Evolutionary conservation across 2,113 vertebrate species (phyloP), one percentile per base, ranked within the genome.

Genomic region (Numida meleagris): DNA sequence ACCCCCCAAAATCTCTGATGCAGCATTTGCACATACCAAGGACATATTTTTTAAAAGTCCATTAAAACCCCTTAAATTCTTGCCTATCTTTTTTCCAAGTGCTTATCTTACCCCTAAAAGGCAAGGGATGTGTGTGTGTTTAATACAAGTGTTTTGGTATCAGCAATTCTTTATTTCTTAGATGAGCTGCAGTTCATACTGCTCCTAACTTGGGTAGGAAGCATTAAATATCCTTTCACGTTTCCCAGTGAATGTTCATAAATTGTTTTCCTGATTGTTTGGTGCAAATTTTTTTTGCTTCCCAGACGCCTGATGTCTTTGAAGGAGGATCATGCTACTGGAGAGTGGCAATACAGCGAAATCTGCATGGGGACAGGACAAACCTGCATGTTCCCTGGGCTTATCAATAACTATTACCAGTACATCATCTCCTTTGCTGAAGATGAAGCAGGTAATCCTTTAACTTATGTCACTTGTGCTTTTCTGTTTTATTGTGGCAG

Each of bases 391-490:
- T 99, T 99, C 88, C 99, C 99, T 6, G 98, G 98, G 16, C 98
- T 99, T 87, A 99, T 99, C 96, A 99, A 99, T 97, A 99, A 99
- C 96, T 99, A 99, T 91, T 97, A 99, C 55, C 99, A 98, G 4
- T 98, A 99, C 81, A 98, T 99, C 90, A 99, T 99, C 94, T 99
- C 99, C 74, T 99, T 99, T 11, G 99, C 98, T 14, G 99, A 99
- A 95, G 99, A 99, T 29, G 99, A 99, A 97, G 98, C 99, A 58
- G 99, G 99, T 99, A 98, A 93, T 90, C 25, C 45, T 71, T 70
- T 40, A 70, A 29, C 21, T 77, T 31, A 7, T 48, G n/a, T 51
- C 14, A 6, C 33, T 10, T 24, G 9, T 59, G 46, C 13, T 18
- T 66, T 73, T 31, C 29, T 20, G 23, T 50, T 83, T 71, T 61